A percentile compares a stretch with the other conserved stretches of the same genome.
Conservation (phyloP, 2,888 invertebrate genomes). For the Nysson spinosus region DNA sequence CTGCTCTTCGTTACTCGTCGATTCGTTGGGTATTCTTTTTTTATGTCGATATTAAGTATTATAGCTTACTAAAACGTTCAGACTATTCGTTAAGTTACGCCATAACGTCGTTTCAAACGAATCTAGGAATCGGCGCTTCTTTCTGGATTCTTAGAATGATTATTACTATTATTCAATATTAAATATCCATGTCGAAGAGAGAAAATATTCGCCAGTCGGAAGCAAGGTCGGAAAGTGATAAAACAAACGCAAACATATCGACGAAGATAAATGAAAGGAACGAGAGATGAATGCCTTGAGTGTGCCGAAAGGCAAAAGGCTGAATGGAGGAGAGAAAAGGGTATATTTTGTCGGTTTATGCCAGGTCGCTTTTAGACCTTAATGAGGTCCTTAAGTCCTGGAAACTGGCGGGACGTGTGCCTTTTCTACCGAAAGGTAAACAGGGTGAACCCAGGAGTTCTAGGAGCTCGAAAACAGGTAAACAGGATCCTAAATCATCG, state of each 20-base stretch:
- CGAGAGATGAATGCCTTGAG: background rate
- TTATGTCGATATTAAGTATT: background rate
- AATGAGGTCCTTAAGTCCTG: constrained; percentile 39
- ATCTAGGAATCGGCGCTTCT: no score
- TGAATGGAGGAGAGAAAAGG: constrained; percentile 18
- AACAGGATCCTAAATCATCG: constrained; percentile 61
- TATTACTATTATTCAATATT: no score
- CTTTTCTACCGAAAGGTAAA: constrained; percentile 30
- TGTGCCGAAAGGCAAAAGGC: constrained; percentile 9
- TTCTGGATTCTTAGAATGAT: no score
- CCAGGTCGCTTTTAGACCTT: constrained; percentile 40
- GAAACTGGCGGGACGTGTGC: constrained; percentile 14
- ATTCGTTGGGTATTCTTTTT: background rate
- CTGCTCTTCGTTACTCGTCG: background rate
- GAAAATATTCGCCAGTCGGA: no score
- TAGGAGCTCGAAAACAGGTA: constrained; percentile 47
- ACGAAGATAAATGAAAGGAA: constrained; percentile 16
- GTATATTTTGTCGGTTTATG: constrained; percentile 3
- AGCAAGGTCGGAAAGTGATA: no score
- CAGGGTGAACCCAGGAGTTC: constrained; percentile 16
- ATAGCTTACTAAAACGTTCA: no score
- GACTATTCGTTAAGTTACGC: no score
- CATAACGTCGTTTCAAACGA: no score
- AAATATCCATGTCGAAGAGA: no score
- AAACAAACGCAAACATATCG: background rate